Conservation (phyloP, 2,888 invertebrate genomes). For the Cheilosia vulpina region DNA sequence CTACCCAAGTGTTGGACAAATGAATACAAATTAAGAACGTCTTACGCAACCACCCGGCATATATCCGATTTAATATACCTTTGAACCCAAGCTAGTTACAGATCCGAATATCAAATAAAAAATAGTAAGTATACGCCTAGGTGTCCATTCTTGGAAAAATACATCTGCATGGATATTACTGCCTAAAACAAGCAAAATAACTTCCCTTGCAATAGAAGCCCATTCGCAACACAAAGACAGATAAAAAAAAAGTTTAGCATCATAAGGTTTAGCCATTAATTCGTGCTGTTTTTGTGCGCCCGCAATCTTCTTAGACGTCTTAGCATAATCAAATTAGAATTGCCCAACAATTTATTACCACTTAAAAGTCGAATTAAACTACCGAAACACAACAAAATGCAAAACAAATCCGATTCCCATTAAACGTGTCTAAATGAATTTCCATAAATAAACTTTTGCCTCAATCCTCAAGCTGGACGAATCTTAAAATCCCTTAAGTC, state of each 20-base stretch:
- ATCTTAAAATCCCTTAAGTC: constrained; percentile 62
- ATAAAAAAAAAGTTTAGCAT: not conserved
- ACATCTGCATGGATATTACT: too few relatives aligned
- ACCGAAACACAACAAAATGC: constrained; percentile 40
- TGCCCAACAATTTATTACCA: constrained; percentile 56
- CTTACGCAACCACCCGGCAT: too few relatives aligned
- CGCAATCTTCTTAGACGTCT: constrained; percentile 22
- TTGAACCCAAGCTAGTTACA: too few relatives aligned
- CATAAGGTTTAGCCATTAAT: not conserved
- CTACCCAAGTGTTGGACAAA: too few relatives aligned
- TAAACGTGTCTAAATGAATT: constrained; percentile 69
- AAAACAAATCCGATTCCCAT: constrained; percentile 69
- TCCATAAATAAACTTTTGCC: constrained; percentile 71
- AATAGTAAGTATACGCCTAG: too few relatives aligned
- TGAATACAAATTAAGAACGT: too few relatives aligned
- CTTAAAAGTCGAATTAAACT: constrained; percentile 51
- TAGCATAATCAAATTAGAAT: constrained; percentile 52
- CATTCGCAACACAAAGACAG: too few relatives aligned
- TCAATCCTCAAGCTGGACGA: constrained; percentile 46
- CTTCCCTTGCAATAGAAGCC: too few relatives aligned
- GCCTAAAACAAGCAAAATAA: too few relatives aligned
- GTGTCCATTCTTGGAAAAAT: too few relatives aligned
- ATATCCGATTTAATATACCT: too few relatives aligned
- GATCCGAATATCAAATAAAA: too few relatives aligned
- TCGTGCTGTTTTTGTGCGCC: not conserved